Evolutionary conservation across 2,113 vertebrate species (phyloP).

Genomic region (Rhegmatorhina hoffmannsi): DNA sequence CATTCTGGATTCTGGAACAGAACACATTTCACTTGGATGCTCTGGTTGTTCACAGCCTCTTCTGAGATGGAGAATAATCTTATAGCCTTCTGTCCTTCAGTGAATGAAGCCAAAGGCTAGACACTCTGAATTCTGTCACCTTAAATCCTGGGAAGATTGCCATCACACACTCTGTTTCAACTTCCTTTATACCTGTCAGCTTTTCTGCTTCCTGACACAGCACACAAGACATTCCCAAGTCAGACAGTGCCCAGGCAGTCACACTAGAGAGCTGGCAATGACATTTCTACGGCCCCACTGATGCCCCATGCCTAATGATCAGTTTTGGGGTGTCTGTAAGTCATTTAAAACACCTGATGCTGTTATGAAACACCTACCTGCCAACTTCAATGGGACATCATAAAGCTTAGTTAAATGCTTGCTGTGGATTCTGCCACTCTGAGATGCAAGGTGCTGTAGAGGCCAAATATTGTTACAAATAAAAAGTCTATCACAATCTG

Average conservation of each 20-base stretch:
- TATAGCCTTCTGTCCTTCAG: not conserved
- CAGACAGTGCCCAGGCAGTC: not conserved
- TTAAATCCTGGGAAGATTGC: conserved; percentile 41
- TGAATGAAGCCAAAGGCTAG: not conserved
- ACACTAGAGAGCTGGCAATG: not conserved
- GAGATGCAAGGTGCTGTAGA: not conserved
- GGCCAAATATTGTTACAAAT: not conserved
- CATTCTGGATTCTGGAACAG: not conserved
- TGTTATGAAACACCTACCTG: conserved; percentile 10
- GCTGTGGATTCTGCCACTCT: not conserved
- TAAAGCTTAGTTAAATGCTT: conserved; percentile 37
- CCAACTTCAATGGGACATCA: not conserved
- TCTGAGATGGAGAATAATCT: not conserved
- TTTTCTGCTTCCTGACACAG: not conserved
- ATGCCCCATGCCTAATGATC: not conserved
- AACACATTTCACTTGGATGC: not conserved
- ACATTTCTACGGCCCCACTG: not conserved
- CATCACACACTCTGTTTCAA: not conserved
- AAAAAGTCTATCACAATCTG: not conserved
- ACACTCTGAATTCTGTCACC: not conserved
- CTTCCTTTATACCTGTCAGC: not conserved
- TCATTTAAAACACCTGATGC: not conserved
- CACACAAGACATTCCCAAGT: not conserved
- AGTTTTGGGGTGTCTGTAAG: not conserved
- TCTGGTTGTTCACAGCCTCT: not conserved